These are phyloP conservation scores for Cotesia vestalis DNA, from an alignment of 1,140 invertebrate genomes.

Conservation along the genomic window DNA sequence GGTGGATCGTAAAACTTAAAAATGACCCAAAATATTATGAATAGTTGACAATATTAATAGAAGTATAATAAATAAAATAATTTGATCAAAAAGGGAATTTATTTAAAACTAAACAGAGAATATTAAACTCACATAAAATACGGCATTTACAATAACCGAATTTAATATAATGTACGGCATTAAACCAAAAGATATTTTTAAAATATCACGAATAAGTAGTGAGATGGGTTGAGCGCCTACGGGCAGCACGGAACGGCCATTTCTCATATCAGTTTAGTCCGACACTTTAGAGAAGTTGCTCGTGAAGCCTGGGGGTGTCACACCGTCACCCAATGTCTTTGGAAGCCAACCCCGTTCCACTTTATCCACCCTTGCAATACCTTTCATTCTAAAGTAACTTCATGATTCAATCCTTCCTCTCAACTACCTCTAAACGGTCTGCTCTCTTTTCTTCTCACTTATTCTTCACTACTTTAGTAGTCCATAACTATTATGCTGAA, in stretches of 20 bases:
- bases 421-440: conserved; percentile 24
- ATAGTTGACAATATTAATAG: too few species aligned
- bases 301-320: conserved; percentile 52
- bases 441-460: not conserved
- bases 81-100: too few species aligned
- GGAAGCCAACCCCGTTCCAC: conserved; percentile 39
- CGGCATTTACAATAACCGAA: not conserved
- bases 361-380: conserved; percentile 38
- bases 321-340: conserved; percentile 58
- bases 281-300: conserved; percentile 64
- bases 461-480: conserved; percentile 33
- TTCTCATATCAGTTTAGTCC: conserved; percentile 65
- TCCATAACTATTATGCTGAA: conserved; percentile 47
- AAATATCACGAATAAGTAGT: conserved; percentile 57
- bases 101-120: too few species aligned
- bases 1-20: too few species aligned
- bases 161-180: too few species aligned
- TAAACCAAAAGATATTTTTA: too few species aligned
- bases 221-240: conserved; percentile 53
- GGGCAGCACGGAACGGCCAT: conserved; percentile 63
- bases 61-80: too few species aligned
- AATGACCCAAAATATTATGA: too few species aligned
- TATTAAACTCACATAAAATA: not conserved
- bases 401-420: conserved; percentile 36
- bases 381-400: conserved; percentile 31